Base-by-base conservation (phyloP, 2,797 vertebrate genomes). In the Falco novaeseelandiae region DNA sequence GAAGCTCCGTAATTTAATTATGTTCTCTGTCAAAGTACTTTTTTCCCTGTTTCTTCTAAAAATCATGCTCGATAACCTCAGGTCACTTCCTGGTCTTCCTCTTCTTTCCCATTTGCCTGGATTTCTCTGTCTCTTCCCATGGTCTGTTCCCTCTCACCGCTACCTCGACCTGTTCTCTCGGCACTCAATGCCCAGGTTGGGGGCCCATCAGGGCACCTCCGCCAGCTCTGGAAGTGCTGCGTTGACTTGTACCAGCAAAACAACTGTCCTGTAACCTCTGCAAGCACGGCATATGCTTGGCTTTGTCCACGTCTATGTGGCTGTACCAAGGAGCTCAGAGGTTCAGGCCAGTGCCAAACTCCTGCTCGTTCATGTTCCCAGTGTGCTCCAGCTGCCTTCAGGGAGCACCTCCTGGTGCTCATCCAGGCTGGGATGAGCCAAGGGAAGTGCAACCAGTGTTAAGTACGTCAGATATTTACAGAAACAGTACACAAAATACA, bases 321-420 rank as follows among this genome's bases (percentile, higher is more conserved):
- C 25, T 30, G 13, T 27, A 54, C 6, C 48, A 19, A 52, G 48
- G 48, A 62, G 19, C 42, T 73, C 10, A 40, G 25, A 32, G 34
- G 11, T 17, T 54, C 48, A 55, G 62, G 38, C 13, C 91, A 59
- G 17, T 82, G 62, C 26, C 61, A 62, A 16, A 34, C 25, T 72
- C 72, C 54, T 51, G 49, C 67, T 89, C 0, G 1, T 46, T 51
- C 17, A 2, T 0, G 0, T 49, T 78, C 78, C 44, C 1, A 2
- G 42, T 29, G 57, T 13, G 65, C 65, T 73, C 27, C n/a, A 66
- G 52, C 48, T 89, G 80, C 52, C 67, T 29, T 14, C 1, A 9
- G 22, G 25, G 72, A 58, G 12, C 38, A 38, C 38, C 38, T 38
- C 38, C 38, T 38, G 40, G 25, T 0, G 0, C 29, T 25, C 22